These are phyloP conservation scores for Drosophila parvula DNA, from an alignment of 1,140 invertebrate genomes.

Conservation along the genomic window DNA sequence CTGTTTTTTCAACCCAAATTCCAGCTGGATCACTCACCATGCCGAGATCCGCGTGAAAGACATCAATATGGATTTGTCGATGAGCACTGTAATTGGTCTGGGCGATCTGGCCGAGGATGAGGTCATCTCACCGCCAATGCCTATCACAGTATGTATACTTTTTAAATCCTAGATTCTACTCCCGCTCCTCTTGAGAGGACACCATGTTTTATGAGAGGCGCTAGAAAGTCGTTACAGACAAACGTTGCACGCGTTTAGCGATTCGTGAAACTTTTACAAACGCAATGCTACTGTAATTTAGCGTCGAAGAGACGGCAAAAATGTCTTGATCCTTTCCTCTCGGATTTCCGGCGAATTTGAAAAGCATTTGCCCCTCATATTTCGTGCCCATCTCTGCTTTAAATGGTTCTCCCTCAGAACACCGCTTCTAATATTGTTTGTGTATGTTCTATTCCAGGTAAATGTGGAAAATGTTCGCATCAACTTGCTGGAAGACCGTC, in stretches of 20 bases:
- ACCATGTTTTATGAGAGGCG: too few relatives aligned
- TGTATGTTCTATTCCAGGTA: conserved; percentile 84
- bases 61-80: conserved; percentile 89
- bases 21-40: conserved; percentile 84
- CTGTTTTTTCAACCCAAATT: background rate
- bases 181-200: too few relatives aligned
- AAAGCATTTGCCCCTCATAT: too few relatives aligned
- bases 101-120: conserved; percentile 94
- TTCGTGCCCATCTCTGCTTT: too few relatives aligned
- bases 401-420: background rate
- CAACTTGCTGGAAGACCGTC: conserved; percentile 91
- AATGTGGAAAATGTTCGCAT: conserved; percentile 88
- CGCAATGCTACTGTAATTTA: too few relatives aligned
- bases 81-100: conserved; percentile 91
- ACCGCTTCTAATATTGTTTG: conserved; percentile 4
- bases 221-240: too few relatives aligned
- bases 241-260: too few relatives aligned
- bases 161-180: too few relatives aligned
- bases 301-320: too few relatives aligned
- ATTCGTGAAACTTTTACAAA: too few relatives aligned
- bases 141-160: conserved; percentile 88
- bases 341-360: too few relatives aligned
- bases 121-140: conserved; percentile 89
- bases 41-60: conserved; percentile 88
- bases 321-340: too few relatives aligned